Base-by-base conservation (phyloP, 2,113 vertebrate genomes). In the Upupa epops region DNA sequence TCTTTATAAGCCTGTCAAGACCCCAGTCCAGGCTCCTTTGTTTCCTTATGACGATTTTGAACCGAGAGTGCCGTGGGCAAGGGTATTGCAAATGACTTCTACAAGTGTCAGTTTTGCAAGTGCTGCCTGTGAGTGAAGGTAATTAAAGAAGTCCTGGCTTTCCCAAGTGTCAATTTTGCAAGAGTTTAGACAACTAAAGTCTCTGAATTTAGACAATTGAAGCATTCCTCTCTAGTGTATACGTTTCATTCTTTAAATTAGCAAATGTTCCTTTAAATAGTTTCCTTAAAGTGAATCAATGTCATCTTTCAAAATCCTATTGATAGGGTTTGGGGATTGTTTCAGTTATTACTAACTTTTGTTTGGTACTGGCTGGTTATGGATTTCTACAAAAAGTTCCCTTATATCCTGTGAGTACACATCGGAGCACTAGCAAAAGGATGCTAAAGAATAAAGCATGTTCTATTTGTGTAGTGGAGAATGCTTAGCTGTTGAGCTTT, bases 101-200 rank as follows among this genome's bases (percentile, higher is more conserved):
- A 26, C 52, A 26, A 80, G 71, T 83, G 71, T 68, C 70, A 31
- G 6, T 49, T 78, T 56, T 54, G 5, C 15, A 66, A 37, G 70
- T 49, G 45, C 63, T 5, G 1, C 29, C 46, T 3, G 2, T 40
- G 34, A 66, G 15, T 5, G 40, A 8, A 7, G 26, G 37, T 77
- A 71, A 63, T 86, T 81, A 88, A 32, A 86, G 48, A 37, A 91
- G 48, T 36, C 61, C 37, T 54, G 65, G 17, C 32, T 88, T 94
- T 32, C 24, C 56, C 18, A 24, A 25, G 49, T 72, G 72, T 81
- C 70, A 58, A 2, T 83, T 73, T 76, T 52, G 21, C 56, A 66
- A 80, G 65, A 69, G 55, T 28, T 65, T n/a, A n/a, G n/a, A n/a
- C n/a, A n/a, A n/a, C n/a, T n/a, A n/a, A n/a, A 54, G 52, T n/a